These are phyloP conservation scores for Oikopleura dioica DNA, from an alignment of 23 tunicate species.

Conservation along the genomic window DNA sequence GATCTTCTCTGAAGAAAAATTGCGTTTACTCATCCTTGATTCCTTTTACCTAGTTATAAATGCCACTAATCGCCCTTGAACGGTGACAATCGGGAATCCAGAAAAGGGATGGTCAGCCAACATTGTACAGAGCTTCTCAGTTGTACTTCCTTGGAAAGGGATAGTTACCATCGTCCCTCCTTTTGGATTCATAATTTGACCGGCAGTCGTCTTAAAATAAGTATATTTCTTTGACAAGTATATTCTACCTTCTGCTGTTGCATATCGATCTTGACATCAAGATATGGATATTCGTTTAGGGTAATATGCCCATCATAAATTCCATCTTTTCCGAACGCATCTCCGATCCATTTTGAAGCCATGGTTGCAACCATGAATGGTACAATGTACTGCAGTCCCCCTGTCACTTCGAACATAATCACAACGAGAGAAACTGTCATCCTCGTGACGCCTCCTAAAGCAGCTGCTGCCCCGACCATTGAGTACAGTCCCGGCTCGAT, in stretches of 20 bases:
- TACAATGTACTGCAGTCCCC: constrained; percentile 85
- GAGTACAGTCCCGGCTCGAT: constrained; percentile 79
- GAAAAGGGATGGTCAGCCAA: not conserved
- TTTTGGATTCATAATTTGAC: not conserved
- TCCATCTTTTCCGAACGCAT: constrained; percentile 86
- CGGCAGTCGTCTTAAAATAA: not conserved
- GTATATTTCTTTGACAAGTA: no score
- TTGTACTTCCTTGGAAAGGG: not conserved
- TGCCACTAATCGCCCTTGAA: not conserved
- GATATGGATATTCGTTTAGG: constrained; percentile 71
- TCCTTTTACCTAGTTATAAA: not conserved
- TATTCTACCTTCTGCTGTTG: not conserved
- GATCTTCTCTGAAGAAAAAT: no score
- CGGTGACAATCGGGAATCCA: constrained; percentile 3
- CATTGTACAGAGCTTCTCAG: no score
- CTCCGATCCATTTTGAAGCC: constrained; percentile 92
- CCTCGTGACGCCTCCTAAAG: constrained; percentile 64
- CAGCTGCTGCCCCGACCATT: constrained; percentile 98
- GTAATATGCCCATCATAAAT: constrained; percentile 92
- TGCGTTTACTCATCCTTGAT: no score
- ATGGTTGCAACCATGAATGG: constrained; percentile 87
- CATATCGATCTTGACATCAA: constrained; percentile 18
- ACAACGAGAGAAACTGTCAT: constrained; percentile 93
- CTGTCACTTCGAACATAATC: constrained; percentile 83
- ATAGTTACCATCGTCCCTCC: not conserved